Percentiles rank a stretch among this genome's conserved stretches.
phyloP scores from a whole-genome alignment of 2,888 invertebrate species.

The Melitaea athalia region DNA sequence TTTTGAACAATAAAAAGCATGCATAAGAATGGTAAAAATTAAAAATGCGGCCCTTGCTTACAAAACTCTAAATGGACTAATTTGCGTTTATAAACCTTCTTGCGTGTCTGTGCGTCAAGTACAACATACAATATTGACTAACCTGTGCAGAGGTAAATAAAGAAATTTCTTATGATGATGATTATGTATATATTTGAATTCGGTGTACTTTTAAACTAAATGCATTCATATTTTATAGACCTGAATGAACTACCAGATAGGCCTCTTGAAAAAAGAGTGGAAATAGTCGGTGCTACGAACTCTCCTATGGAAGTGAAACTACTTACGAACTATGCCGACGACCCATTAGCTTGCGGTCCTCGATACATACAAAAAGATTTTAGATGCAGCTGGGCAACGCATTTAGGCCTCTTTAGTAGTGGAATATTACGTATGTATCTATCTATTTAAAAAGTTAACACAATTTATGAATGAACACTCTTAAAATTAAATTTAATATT shows the following conservation, averaged over 20 bases:
- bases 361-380: constrained; percentile 87
- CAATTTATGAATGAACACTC: not conserved
- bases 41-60: constrained; percentile 83
- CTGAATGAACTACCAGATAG: constrained; percentile 86
- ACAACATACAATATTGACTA: constrained; percentile 81
- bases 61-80: constrained; percentile 86
- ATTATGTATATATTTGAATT: too few species aligned
- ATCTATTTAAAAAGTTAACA: not conserved
- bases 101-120: constrained; percentile 80
- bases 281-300: constrained; percentile 85
- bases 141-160: constrained; percentile 86
- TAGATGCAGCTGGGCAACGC: constrained; percentile 82
- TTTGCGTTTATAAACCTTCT: constrained; percentile 91
- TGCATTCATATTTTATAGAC: constrained; percentile 73
- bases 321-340: constrained; percentile 87
- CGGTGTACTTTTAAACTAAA: not conserved
- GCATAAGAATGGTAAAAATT: constrained; percentile 59
- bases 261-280: constrained; percentile 81
- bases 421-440: constrained; percentile 87
- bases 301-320: constrained; percentile 81
- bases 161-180: too few species aligned
- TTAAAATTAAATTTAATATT: not conserved
- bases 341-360: constrained; percentile 88
- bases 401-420: constrained; percentile 85
- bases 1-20: not conserved